Conservation (phyloP, 2,888 invertebrate species). For the Sthenelais limicola region DNA sequence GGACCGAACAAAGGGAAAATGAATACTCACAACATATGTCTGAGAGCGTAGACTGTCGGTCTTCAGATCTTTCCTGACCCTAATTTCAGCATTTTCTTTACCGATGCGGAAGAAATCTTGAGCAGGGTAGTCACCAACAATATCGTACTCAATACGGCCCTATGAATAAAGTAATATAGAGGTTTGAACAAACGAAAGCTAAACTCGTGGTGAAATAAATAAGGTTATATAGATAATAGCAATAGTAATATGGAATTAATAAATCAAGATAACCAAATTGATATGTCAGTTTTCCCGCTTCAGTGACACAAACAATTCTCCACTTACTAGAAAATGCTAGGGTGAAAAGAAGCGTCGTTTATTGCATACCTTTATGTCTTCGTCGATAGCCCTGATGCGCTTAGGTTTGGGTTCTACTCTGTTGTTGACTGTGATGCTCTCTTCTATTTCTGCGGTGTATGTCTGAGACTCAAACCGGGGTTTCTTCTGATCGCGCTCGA, state of each 20-base stretch:
- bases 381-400: slow-evolving; percentile 43
- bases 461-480: slow-evolving; percentile 48
- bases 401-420: slow-evolving; percentile 43
- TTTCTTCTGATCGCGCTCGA: slow-evolving; percentile 45
- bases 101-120: slow-evolving; percentile 62
- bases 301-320: too few relatives aligned
- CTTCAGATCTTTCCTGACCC: slow-evolving; percentile 55
- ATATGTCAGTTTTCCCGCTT: too few relatives aligned
- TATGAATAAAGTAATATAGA: slow-evolving; percentile 46
- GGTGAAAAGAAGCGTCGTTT: too few relatives aligned
- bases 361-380: slow-evolving; percentile 49
- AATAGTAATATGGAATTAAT: background rate
- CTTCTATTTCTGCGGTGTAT: slow-evolving; percentile 47
- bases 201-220: background rate
- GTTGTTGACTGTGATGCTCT: slow-evolving; percentile 41
- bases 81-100: slow-evolving; percentile 54
- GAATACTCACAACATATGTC: slow-evolving; percentile 56
- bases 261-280: background rate
- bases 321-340: too few relatives aligned
- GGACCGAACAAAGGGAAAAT: too few relatives aligned
- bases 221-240: background rate
- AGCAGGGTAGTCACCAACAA: slow-evolving; percentile 62
- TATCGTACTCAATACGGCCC: slow-evolving; percentile 59
- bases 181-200: too few relatives aligned
- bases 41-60: slow-evolving; percentile 56